Evolutionary conservation across 2,113 vertebrate genomes (phyloP).

Genomic region (Leptocoma aspasia): DNA sequence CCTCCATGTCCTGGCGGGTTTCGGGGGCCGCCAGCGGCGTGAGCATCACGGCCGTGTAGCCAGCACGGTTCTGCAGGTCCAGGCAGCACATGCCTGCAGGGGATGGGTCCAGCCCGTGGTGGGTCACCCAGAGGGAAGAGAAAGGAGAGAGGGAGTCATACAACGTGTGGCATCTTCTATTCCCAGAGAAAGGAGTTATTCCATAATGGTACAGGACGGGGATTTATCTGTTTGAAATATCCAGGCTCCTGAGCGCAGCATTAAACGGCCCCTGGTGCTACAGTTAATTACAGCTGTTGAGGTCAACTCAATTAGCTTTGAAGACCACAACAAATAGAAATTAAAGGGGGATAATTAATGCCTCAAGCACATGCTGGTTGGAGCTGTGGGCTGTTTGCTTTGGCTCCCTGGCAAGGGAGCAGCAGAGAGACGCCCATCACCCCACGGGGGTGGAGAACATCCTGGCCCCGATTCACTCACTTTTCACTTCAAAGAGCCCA

Average conservation of each 20-base stretch:
- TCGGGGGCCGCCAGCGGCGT: conserved; percentile 87
- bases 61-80: conserved; percentile 90
- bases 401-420: not conserved
- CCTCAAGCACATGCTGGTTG: not conserved
- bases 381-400: not conserved
- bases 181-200: not conserved
- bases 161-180: rapidly evolving
- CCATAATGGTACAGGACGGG: rapidly evolving
- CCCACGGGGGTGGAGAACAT: rapidly evolving
- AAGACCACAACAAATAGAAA: not conserved
- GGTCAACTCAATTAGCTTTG: not conserved
- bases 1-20: conserved; percentile 87
- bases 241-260: not conserved
- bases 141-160: not conserved
- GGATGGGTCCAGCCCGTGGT: rapidly evolving
- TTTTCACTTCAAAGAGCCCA: not conserved
- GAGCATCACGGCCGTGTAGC: conserved; percentile 95
- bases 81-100: conserved; percentile 75
- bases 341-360: not conserved
- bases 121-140: not conserved
- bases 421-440: not conserved
- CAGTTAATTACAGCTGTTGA: not conserved
- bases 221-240: not conserved
- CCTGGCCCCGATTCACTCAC: not conserved
- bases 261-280: not conserved